Evolutionary conservation across 2,113 vertebrate species (phyloP).

Genomic region (Hassar affinis): DNA sequence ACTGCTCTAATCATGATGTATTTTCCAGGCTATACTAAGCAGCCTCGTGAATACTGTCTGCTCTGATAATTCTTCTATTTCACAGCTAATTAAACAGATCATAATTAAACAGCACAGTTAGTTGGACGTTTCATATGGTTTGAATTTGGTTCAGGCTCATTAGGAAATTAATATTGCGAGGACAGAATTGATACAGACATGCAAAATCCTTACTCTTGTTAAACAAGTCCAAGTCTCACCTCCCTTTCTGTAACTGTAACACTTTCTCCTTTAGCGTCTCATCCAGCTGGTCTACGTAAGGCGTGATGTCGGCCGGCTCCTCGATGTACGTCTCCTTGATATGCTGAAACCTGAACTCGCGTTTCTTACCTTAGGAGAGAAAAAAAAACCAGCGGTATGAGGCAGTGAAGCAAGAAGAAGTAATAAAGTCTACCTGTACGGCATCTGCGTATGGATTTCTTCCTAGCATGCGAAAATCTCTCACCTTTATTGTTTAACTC

Average conservation of each 20-base stretch:
- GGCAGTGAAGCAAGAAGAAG: background rate
- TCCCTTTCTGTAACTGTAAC: constrained; percentile 89
- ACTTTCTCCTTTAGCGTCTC: constrained; percentile 92
- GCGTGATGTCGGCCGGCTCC: constrained; percentile 92
- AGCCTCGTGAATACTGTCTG: background rate
- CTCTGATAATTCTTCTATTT: background rate
- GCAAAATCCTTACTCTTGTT: background rate
- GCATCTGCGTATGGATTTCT: background rate
- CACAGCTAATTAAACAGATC: too few relatives aligned
- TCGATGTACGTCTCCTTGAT: constrained; percentile 90
- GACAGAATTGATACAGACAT: background rate
- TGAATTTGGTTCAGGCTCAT: too few relatives aligned
- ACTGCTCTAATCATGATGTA: too few relatives aligned
- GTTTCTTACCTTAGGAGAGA: constrained; percentile 81
- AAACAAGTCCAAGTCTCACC: constrained; percentile 65
- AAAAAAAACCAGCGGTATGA: background rate
- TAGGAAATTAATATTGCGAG: too few relatives aligned
- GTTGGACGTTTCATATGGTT: background rate
- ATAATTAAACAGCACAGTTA: background rate
- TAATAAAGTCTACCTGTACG: background rate
- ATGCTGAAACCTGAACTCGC: constrained; percentile 92
- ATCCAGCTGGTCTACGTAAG: constrained; percentile 90
- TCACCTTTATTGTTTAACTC: constrained; percentile 88
- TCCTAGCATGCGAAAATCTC: background rate
- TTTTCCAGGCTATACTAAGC: background rate